These are phyloP conservation scores for Netelia fuscicornis DNA, from an alignment of 2,888 invertebrate genomes.

Conservation along the genomic window DNA sequence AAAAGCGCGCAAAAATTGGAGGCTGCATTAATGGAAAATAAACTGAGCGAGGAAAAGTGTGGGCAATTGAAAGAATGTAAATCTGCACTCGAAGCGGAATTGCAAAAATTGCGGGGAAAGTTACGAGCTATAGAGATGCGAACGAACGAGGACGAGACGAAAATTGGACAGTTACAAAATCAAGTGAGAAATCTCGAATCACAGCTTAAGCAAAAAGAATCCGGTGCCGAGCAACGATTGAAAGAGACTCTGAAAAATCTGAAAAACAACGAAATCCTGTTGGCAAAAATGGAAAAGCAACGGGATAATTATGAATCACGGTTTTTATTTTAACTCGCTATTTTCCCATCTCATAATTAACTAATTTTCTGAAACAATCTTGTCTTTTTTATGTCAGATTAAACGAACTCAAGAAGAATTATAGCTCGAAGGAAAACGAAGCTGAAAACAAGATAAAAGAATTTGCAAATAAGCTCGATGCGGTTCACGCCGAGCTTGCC, in stretches of 20 bases:
- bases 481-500: conserved; percentile 55
- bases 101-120: conserved; percentile 72
- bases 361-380: background rate
- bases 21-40: conserved; percentile 67
- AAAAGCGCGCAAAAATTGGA: conserved; percentile 65
- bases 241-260: conserved; percentile 76
- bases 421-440: conserved; percentile 74
- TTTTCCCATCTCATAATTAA: background rate
- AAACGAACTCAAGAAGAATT: conserved; percentile 75
- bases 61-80: conserved; percentile 72
- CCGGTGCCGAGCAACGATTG: conserved; percentile 69
- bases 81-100: conserved; percentile 69
- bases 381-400: conserved; percentile 68
- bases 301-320: conserved; percentile 77
- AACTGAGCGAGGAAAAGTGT: conserved; percentile 70
- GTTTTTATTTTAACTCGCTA: conserved; percentile 67
- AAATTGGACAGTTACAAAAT: conserved; percentile 73
- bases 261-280: conserved; percentile 74
- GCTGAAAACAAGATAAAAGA: conserved; percentile 67
- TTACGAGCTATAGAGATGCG: conserved; percentile 74
- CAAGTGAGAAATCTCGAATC: conserved; percentile 72
- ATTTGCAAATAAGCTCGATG: conserved; percentile 69
- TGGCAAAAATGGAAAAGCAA: conserved; percentile 78
- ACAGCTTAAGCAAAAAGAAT: conserved; percentile 77
- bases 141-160: conserved; percentile 69